These are phyloP conservation scores for Dione juno DNA, from an alignment of 2,888 invertebrate genomes.

Conservation along the genomic window DNA sequence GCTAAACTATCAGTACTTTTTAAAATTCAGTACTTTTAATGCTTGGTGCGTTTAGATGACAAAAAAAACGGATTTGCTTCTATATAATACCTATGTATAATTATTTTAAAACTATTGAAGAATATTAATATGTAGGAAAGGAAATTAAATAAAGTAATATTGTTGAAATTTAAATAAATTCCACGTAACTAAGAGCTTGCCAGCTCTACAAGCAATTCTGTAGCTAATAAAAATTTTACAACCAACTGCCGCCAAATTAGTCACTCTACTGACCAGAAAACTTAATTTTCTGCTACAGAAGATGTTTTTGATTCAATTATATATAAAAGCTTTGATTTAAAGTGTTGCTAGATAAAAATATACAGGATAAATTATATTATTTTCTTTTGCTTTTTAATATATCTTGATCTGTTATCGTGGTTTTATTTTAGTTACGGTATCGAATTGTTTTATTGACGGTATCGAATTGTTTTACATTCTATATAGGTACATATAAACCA, in stretches of 20 bases:
- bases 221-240: conserved; percentile 25
- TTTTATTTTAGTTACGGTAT: no score
- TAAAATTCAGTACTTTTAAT: no score
- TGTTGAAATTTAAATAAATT: conserved; percentile 22
- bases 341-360: background rate
- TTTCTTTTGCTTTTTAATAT: no score
- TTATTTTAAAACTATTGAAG: background rate
- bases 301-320: conserved; percentile 12
- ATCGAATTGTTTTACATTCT: no score
- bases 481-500: no score
- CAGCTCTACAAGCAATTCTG: conserved; percentile 22
- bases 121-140: background rate
- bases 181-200: conserved; percentile 18
- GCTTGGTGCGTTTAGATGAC: no score
- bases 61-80: no score
- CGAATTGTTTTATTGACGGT: no score
- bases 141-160: conserved; percentile 16
- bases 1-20: background rate
- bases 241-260: conserved; percentile 21
- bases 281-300: conserved; percentile 25
- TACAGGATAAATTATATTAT: background rate
- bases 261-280: conserved; percentile 24
- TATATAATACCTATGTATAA: no score
- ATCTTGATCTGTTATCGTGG: no score
- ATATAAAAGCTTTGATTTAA: conserved; percentile 6